Evolutionary conservation across 2,113 vertebrate species (phyloP).

Genomic region (Brachionichthys hirsutus): DNA sequence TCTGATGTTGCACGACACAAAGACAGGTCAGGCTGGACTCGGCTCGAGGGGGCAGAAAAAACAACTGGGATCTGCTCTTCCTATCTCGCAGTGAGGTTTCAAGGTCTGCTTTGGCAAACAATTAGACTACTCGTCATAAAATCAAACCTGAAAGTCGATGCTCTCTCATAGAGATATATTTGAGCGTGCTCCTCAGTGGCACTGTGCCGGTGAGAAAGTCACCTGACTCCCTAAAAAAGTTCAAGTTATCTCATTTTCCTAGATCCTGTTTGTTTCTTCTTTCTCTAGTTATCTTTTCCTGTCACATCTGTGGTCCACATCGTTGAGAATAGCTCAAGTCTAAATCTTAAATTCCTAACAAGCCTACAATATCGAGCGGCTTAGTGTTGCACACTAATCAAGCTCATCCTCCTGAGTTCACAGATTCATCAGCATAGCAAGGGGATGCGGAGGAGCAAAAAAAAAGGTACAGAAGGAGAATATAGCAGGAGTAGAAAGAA

Average conservation of each 20-base stretch:
- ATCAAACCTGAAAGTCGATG: conserved; percentile 40
- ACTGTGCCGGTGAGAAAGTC: conserved; percentile 48
- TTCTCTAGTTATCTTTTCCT: conserved; percentile 18
- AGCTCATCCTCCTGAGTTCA: conserved; percentile 37
- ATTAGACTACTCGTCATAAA: conserved; percentile 59
- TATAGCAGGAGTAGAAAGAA: conserved; percentile 18
- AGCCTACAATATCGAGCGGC: conserved; percentile 1
- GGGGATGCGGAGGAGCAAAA: not conserved
- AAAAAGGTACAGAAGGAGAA: conserved; percentile 39
- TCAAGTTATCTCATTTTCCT: conserved; percentile 9
- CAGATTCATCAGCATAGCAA: conserved; percentile 41
- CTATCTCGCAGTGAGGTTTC: conserved; percentile 42
- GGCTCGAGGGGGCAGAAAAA: conserved; percentile 65
- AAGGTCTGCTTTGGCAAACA: conserved; percentile 59
- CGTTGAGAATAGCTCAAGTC: conserved; percentile 1
- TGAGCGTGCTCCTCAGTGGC: conserved; percentile 38
- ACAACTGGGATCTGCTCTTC: conserved; percentile 54
- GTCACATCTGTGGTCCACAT: conserved; percentile 2
- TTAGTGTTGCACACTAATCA: conserved; percentile 4
- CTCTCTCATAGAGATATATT: conserved; percentile 43
- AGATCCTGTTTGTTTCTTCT: conserved; percentile 13
- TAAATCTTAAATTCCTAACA: not conserved
- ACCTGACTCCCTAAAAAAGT: conserved; percentile 30
- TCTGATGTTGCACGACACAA: conserved; percentile 63
- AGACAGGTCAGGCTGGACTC: conserved; percentile 62